These are phyloP conservation scores for Limnodromus scolopaceus DNA, from an alignment of 2,797 vertebrate genomes.

Conservation along the genomic window DNA sequence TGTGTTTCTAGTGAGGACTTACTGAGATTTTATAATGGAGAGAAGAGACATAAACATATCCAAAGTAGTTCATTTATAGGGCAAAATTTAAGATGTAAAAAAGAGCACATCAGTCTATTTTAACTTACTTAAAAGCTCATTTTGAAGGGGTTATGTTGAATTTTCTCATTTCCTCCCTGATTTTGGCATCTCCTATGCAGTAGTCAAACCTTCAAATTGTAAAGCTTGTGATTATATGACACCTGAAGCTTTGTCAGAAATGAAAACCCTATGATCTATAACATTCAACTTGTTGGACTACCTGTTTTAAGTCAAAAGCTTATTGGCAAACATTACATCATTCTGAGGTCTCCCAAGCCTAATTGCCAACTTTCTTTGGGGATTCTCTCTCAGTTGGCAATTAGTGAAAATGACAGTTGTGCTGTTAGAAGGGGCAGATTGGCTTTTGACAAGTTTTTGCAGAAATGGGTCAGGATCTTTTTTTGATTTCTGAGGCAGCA, in stretches of 20 bases:
- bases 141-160: not conserved
- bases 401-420: not conserved
- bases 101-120: not conserved
- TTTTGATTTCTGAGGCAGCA: not conserved
- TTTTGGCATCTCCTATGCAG: not conserved
- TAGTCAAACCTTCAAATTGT: not conserved
- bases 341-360: not conserved
- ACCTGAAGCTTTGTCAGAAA: not conserved
- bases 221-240: not conserved
- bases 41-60: not conserved
- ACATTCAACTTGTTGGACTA: not conserved
- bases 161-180: conserved; percentile 12
- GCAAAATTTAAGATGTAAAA: not conserved
- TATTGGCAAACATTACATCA: not conserved
- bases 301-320: not conserved
- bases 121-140: conserved; percentile 9
- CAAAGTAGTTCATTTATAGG: not conserved
- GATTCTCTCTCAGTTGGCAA: not conserved
- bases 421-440: not conserved
- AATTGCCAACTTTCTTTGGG: not conserved
- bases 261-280: not conserved
- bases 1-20: not conserved
- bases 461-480: not conserved
- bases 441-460: not conserved
- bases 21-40: not conserved